Percentiles rank a stretch among this genome's conserved stretches.
These are phyloP conservation scores for Aphelinus certus DNA, from an alignment of 1,140 invertebrate genomes.

Conservation along the genomic window DNA sequence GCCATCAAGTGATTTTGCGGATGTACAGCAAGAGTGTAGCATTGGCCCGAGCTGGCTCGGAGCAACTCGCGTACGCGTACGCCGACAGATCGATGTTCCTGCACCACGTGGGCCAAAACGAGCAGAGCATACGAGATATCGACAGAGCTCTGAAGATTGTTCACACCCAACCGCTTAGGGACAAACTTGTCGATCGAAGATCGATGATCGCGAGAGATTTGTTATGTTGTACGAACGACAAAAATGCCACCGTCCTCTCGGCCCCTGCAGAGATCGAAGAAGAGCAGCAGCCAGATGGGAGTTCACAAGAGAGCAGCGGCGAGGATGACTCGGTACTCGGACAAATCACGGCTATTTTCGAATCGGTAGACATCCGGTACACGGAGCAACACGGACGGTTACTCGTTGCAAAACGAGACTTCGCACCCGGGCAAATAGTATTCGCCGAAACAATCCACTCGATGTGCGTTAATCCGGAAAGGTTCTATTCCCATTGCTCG, in stretches of 20 bases:
- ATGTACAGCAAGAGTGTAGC: constrained; percentile 18
- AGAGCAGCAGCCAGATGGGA: too few relatives aligned
- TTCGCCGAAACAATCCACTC: constrained; percentile 15
- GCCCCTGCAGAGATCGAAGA: too few relatives aligned
- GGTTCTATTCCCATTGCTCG: neutral
- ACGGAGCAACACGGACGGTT: constrained; percentile 8
- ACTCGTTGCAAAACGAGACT: constrained; percentile 13
- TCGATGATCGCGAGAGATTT: neutral
- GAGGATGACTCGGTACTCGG: too few relatives aligned
- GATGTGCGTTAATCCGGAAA: neutral
- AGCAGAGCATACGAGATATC: constrained; percentile 16
- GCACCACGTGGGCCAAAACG: constrained; percentile 8
- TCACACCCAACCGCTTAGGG: neutral
- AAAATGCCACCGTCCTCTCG: too few relatives aligned
- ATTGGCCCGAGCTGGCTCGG: constrained; percentile 1
- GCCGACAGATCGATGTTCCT: constrained; percentile 18
- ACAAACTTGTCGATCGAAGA: constrained; percentile 20
- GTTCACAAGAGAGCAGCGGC: neutral
- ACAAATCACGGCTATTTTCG: constrained; percentile 15
- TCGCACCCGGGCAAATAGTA: constrained; percentile 29
- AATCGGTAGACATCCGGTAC: neutral
- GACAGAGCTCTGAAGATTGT: constrained; percentile 9
- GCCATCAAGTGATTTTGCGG: too few relatives aligned
- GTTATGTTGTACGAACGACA: too few relatives aligned
- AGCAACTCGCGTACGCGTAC: constrained; percentile 10